Evolutionary conservation across 2,113 vertebrate genomes (phyloP), one percentile per base, ranked within the genome.

Genomic region (Ornithorhynchus anatinus): DNA sequence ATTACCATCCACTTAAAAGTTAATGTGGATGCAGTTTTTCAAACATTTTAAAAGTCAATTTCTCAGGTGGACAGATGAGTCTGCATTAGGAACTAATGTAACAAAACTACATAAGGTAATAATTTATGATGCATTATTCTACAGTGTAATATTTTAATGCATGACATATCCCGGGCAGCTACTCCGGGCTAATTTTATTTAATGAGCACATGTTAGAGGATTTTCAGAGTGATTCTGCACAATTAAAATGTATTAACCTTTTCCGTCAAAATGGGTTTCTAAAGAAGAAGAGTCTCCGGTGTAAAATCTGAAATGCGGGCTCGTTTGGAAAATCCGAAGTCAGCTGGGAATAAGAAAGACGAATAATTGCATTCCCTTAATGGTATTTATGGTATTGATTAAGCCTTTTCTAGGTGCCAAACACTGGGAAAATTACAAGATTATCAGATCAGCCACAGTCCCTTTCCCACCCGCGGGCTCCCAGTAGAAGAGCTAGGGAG

Each of bases 231-330:
- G 48, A 59, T 36, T 66, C 47, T 48, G 38, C 54, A 52, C 72
- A 80, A 52, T 77, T 80, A 77, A 57, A 77, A 67, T 53, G 43
- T 20, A 48, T 66, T 63, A 69, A 69, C 59, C 67, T 67, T 72
- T 77, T 48, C 25, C 1, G 51, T 35, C 47, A 48, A 69, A 66
- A 45, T 59, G 37, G 19, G 17, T 59, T 79, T 61, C 66, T 69
- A 36, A 69, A 59, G 72, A 69, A 59, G 72, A 35, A 56, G 53
- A 52, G 50, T 69, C 56, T 37, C 65, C 17, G 1, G 22, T 16
- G 9, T 62, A 31, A 54, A 69, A 59, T 22, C 59, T 23, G 44
- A 59, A 15, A 29, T 15, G 19, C 42, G n/a, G 52, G 40, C 10
- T 14, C 2, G 7, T 8, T 33, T 53, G 35, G 4, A 13, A 19